These are phyloP conservation scores for Drosophila nannoptera DNA, from an alignment of 1,140 invertebrate species.

Conservation along the genomic window DNA sequence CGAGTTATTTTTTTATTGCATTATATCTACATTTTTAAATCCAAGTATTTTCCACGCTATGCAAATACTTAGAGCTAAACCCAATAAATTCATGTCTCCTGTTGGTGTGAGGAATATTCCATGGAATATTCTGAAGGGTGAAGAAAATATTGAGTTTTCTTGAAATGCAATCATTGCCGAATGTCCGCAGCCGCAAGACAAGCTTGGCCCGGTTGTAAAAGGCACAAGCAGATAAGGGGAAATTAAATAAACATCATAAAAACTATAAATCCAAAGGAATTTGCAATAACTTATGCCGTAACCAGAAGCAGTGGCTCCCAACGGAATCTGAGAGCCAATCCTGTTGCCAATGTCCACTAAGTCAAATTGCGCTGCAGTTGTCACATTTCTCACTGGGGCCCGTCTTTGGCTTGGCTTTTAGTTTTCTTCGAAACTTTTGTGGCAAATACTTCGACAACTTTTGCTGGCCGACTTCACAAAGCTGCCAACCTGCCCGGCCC, in stretches of 20 bases:
- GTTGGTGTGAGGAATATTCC: neutral
- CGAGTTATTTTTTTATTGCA: too few relatives aligned
- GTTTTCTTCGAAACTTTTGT: conserved; percentile 64
- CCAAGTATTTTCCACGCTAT: too few relatives aligned
- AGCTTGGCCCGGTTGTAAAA: neutral
- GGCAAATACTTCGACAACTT: conserved; percentile 56
- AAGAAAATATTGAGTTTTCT: neutral
- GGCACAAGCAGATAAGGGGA: neutral
- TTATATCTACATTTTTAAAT: too few relatives aligned
- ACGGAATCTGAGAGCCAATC: conserved; percentile 24
- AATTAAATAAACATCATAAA: conserved; percentile 24
- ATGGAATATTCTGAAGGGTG: neutral
- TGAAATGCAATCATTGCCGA: neutral
- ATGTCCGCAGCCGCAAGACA: neutral
- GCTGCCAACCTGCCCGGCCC: conserved; percentile 32
- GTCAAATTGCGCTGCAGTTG: conserved; percentile 49
- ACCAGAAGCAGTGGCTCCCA: conserved; percentile 4
- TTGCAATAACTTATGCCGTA: conserved; percentile 16
- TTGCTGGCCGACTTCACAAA: conserved; percentile 21
- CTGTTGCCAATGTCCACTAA: conserved; percentile 31
- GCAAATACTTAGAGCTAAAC: too few relatives aligned
- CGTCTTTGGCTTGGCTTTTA: conserved; percentile 57
- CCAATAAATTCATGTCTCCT: too few relatives aligned
- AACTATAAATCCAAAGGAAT: conserved; percentile 41
- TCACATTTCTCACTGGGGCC: conserved; percentile 45